These are phyloP conservation scores for Ditylenchus weischeri DNA, from an alignment of 2,888 invertebrate genomes.

Conservation along the genomic window DNA sequence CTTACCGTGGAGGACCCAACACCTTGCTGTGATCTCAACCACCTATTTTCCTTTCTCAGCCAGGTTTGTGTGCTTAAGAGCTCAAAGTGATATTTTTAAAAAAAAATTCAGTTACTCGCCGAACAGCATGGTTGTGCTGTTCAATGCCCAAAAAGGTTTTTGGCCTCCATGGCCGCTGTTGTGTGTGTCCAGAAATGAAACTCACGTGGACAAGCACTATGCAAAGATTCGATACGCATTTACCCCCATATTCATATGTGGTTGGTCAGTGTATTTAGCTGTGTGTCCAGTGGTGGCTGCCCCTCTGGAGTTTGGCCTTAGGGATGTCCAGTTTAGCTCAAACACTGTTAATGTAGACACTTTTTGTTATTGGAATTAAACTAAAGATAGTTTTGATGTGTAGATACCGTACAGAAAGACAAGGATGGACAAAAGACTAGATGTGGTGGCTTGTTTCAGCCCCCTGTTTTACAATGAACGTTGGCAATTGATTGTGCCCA, in stretches of 20 bases:
- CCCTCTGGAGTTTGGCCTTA: slow-evolving; percentile 29
- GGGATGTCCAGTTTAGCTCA: slow-evolving; percentile 22
- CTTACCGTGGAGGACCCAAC: slow-evolving; percentile 25
- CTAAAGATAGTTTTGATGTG: slow-evolving; percentile 1
- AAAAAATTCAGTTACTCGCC: slow-evolving; percentile 35
- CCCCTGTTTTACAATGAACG: slow-evolving; percentile 53
- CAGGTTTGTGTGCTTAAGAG: slow-evolving; percentile 7
- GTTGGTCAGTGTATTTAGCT: slow-evolving; percentile 35
- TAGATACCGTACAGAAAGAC: slow-evolving; percentile 31
- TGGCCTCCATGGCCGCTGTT: slow-evolving; percentile 34
- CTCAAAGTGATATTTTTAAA: background rate
- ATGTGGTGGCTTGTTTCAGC: slow-evolving; percentile 52
- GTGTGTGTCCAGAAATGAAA: slow-evolving; percentile 35
- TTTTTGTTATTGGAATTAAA: slow-evolving; percentile 7
- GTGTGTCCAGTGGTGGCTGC: slow-evolving; percentile 29
- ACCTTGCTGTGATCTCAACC: slow-evolving; percentile 34
- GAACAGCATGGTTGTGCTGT: slow-evolving; percentile 50
- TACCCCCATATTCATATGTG: slow-evolving; percentile 34
- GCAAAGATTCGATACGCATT: slow-evolving; percentile 35
- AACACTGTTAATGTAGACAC: slow-evolving; percentile 22
- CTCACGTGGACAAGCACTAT: slow-evolving; percentile 17
- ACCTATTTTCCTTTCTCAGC: slow-evolving; percentile 28
- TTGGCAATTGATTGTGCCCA: slow-evolving; percentile 49
- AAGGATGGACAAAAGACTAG: slow-evolving; percentile 27
- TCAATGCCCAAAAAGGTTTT: slow-evolving; percentile 49